Evolutionary conservation across 2,113 vertebrate species (phyloP), one percentile per base, ranked within the genome.

Genomic region (Engystomops pustulosus): DNA sequence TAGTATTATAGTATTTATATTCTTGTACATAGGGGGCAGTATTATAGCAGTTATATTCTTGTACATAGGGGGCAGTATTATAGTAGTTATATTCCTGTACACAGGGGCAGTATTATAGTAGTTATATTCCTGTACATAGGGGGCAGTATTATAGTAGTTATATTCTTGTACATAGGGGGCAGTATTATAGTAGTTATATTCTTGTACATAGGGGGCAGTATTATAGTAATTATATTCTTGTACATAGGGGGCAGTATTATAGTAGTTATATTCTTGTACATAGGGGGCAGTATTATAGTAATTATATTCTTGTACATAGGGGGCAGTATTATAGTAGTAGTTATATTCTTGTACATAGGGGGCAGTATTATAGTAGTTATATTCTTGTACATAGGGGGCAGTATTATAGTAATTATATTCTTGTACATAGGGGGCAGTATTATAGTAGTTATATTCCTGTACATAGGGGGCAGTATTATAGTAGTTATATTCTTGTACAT

Each of bases 321-420:
- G n/a, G 38, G 49, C 18, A 53, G 49, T 53, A 53, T 53, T 53
- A 53, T n/a, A n/a, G n/a, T 53, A 53, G 49, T 53, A 53, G 49
- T 53, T 53, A 53, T 53, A 53, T 53, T n/a, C 49, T 7, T 53
- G 49, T 53, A 53, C 17, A 53, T 53, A 53, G 49, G 49, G n/a
- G n/a, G 51, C 51, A 53, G 51, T 53, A 53, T 53, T 53, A 53
- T 53, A 53, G 51, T n/a, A 53, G 51, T 45, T 53, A n/a, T 53
- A 53, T 53, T n/a, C 51, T n/a, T 53, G 51, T 53, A 53, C 17
- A 53, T 53, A 53, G 51, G 51, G n/a, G n/a, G 51, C 51, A 53
- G 51, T 53, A 53, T 53, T 53, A 53, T 53, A 53, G 51, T 53
- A 53, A 20, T 53, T 53, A 53, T 53, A 53, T 53, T 53, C 51